Base-by-base conservation (phyloP, 2,797 vertebrate genomes). In the Urosaurus nigricauda region DNA sequence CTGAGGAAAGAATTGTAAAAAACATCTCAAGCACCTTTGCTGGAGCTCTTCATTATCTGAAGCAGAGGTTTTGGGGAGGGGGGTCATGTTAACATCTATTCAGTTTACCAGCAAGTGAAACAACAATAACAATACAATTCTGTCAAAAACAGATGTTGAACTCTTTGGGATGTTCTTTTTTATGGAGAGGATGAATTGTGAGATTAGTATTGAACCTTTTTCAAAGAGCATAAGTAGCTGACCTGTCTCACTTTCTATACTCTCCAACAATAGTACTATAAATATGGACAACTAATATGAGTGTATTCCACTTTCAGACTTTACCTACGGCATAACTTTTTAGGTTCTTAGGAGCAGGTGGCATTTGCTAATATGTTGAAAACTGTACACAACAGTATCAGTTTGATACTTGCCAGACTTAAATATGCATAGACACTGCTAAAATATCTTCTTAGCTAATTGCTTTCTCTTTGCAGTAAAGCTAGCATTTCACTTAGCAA, bases 71-170 rank as follows among this genome's bases (percentile, higher is more conserved):
- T 43, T 37, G 17, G 35, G 9, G 75, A 24, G 24, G 4, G 43
- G 43, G 29, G 51, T 19, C 13, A 19, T 60, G 53, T 75, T 40
- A 32, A 37, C 19, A 37, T 85, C 84, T 60, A 14, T 77, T 85
- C 37, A 43, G 56, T 21, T 77, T 78, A 29, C 26, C 37, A 85
- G 37, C 73, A 77, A 77, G 73, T 63, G 12, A 37, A 77, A 63
- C 9, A 85, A 40, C 56, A 21, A 78, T 77, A 16, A 47, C 60
- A 75, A 65, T 63, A 17, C 56, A 77, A 60, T 8, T 16, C 56
- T 78, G 37, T 68, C 43, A 58, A 43, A 85, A 56, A 85, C 73
- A 78, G 37, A 77, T 85, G 84, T 63, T 77, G 37, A 63, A 63
- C 84, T 47, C 35, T 85, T 77, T 29, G n/a, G 35, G 73, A 47